A percentile compares a stretch with the other conserved stretches of the same genome.
phyloP scores from a whole-genome alignment of 35 echinoderm and acorn worm species.

The Diadema setosum region DNA sequence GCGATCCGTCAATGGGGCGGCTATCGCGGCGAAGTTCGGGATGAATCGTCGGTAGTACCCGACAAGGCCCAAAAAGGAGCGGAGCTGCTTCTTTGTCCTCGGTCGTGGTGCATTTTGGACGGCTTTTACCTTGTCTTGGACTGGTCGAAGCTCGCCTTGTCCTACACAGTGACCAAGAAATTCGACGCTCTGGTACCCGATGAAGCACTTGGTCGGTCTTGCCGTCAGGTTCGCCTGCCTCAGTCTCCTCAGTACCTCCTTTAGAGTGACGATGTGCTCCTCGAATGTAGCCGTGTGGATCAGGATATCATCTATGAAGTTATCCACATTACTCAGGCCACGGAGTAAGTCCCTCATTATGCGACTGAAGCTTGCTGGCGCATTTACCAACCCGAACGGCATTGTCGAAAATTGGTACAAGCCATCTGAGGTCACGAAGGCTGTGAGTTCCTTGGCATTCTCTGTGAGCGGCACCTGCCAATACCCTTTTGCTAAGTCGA shows the following conservation, averaged over 20 bases:
- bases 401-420: slow-evolving; percentile 28
- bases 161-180: slow-evolving; percentile 34
- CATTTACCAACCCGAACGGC: slow-evolving; percentile 54
- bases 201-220: slow-evolving; percentile 27
- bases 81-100: too few relatives aligned
- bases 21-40: too few relatives aligned
- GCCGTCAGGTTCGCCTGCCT: slow-evolving; percentile 33
- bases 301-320: slow-evolving; percentile 45
- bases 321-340: background rate
- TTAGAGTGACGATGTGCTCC: background rate
- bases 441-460: background rate
- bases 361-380: slow-evolving; percentile 33
- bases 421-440: background rate
- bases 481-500: slow-evolving; percentile 53
- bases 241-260: background rate
- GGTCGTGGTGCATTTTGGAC: background rate
- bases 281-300: slow-evolving; percentile 9
- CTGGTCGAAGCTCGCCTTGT: background rate
- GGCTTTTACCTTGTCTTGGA: background rate
- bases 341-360: slow-evolving; percentile 6
- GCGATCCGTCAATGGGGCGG: slow-evolving; percentile 18
- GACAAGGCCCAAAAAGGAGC: too few relatives aligned
- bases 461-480: slow-evolving; percentile 52
- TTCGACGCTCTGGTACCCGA: background rate
- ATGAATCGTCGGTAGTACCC: too few relatives aligned